Percentiles rank a stretch among this genome's conserved stretches.
Conservation (phyloP, 2,797 vertebrate genomes). For the Tinamus major region DNA sequence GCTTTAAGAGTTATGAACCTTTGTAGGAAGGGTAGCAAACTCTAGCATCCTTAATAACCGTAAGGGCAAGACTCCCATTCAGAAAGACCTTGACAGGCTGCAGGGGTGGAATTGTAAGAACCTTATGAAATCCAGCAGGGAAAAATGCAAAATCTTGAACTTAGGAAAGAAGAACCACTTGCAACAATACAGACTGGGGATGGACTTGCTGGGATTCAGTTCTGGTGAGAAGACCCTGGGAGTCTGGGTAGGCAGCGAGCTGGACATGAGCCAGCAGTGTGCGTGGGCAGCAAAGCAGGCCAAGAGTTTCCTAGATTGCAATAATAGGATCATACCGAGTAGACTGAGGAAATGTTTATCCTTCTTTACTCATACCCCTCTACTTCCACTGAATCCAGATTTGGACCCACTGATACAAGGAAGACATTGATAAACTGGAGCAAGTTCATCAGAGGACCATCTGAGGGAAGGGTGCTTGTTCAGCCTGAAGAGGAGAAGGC, state of each 20-base stretch:
- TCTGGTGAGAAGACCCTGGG: background rate
- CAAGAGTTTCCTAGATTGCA: background rate
- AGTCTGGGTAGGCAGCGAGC: background rate
- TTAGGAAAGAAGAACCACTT: background rate
- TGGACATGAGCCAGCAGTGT: background rate
- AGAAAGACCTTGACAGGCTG: background rate
- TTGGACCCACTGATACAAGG: background rate
- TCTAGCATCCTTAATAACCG: background rate
- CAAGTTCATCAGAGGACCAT: background rate
- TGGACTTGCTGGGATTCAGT: background rate
- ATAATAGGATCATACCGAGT: background rate
- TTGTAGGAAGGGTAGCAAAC: background rate
- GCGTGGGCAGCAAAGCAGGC: background rate
- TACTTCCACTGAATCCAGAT: background rate
- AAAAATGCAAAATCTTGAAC: background rate
- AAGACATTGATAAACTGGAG: background rate
- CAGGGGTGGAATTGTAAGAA: background rate
- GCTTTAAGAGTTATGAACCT: background rate
- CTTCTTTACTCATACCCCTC: background rate
- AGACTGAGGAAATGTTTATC: background rate
- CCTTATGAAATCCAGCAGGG: background rate
- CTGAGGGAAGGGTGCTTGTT: background rate
- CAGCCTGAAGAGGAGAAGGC: background rate
- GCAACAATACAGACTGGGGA: background rate
- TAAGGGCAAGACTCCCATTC: fast-evolving